Base-by-base conservation (phyloP, 1,140 invertebrate species). In the Platorchestia sp. region DNA sequence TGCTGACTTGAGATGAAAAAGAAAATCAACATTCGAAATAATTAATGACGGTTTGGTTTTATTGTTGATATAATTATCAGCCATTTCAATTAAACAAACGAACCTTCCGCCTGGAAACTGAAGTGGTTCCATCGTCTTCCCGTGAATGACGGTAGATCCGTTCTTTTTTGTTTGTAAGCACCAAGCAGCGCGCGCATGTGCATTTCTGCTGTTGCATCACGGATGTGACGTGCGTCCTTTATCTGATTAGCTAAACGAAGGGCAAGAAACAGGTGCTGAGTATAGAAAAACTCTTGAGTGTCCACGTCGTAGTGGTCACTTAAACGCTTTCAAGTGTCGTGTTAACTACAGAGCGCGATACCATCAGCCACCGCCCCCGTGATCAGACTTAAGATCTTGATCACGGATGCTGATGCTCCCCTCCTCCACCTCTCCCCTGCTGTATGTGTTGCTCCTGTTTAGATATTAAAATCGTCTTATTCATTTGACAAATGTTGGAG, bases 331-430 rank as follows among this genome's bases (percentile, higher is more conserved):
- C 91, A 93, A 93, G 91, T 93, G 91, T 93, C 44, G 91, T 47
- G 91, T 93, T 93, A 93, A 93, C 91, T 93, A 44, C 45, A 10
- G 22, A 44, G 91, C 16, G 43, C 44, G 91, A 93, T 93, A 93
- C 6, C 45, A 93, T 93, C 44, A 40, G 91, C 91, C 45, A 19
- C 91, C 91, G 91, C 91, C 91, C 36, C 91, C 45, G 44, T 93
- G 14, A 89, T 89, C 36, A 89, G n/a, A 41, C 27, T 89, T 6
- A 16, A 43, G 41, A 93, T 93, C 91, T 93, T 93, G 45, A 93
- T 93, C 91, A 93, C 91, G 91, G 43, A 93, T 93, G 43, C 45
- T 93, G 87, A 10, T 89, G 87, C 87, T 42, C 41, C n/a, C 87
- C 41, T 89, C 87, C 41, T 44, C n/a, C 87, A 42, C 87, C 27